phyloP scores from a whole-genome alignment of 2,113 vertebrate species.

The Platysternon megacephalum region DNA sequence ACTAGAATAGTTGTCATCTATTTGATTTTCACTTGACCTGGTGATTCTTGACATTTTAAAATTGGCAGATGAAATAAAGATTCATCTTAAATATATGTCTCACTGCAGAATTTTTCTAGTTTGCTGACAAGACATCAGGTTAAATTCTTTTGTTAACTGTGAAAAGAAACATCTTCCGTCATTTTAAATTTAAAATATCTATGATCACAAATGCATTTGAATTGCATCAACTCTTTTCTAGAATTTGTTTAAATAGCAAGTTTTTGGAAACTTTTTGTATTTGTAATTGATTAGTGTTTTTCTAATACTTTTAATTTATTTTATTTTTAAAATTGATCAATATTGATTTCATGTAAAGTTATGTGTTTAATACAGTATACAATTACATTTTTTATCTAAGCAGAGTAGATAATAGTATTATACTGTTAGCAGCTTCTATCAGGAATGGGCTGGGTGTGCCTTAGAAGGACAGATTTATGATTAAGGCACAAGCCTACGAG shows the following conservation, averaged over 20 bases:
- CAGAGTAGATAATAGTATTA: neutral
- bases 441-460: neutral
- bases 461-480: neutral
- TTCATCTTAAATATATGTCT: conserved; percentile 79
- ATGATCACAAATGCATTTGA: conserved; percentile 62
- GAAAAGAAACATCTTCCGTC: conserved; percentile 81
- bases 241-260: neutral
- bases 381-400: rapidly evolving
- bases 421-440: neutral
- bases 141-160: conserved; percentile 78
- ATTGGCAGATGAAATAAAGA: conserved; percentile 82
- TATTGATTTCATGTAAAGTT: rapidly evolving
- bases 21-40: conserved; percentile 57
- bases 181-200: conserved; percentile 74
- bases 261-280: neutral
- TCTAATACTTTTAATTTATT: neutral
- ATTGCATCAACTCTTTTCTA: conserved; percentile 31
- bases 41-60: conserved; percentile 69
- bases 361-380: rapidly evolving
- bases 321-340: neutral
- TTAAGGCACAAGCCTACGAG: rapidly evolving
- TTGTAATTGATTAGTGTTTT: neutral
- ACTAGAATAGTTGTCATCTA: conserved; percentile 74
- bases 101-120: conserved; percentile 81
- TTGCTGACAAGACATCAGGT: conserved; percentile 86